Conservation (phyloP, 2,113 vertebrate genomes). For the Aldabrachelys gigantea region DNA sequence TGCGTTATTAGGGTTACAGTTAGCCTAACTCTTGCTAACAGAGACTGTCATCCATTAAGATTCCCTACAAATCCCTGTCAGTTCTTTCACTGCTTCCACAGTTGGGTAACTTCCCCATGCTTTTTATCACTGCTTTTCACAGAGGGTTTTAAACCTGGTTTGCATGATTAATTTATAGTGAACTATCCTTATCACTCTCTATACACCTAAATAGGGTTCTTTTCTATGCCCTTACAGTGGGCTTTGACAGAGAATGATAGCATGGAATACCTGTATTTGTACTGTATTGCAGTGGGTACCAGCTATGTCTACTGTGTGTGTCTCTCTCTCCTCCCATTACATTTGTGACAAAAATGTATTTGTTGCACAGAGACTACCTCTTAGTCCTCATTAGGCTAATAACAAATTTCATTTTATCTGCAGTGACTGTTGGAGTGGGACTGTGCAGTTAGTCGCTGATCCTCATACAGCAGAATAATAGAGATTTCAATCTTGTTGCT, state of each 20-base stretch:
- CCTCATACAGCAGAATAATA: constrained; percentile 11
- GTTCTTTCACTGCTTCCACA: not conserved
- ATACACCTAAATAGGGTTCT: not conserved
- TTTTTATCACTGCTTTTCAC: too few species aligned
- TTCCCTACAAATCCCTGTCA: too few species aligned
- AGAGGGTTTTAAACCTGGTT: not conserved
- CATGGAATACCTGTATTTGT: not conserved
- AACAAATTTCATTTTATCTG: not conserved
- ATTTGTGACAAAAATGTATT: not conserved
- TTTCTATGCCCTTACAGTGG: not conserved
- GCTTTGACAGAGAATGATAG: not conserved
- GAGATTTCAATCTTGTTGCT: constrained; percentile 3
- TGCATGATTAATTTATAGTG: not conserved
- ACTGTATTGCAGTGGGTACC: not conserved
- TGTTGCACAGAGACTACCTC: not conserved
- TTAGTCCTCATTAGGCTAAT: constrained; percentile 26
- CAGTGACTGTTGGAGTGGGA: not conserved
- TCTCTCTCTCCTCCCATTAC: not conserved
- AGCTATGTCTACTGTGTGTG: not conserved
- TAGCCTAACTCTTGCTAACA: too few species aligned
- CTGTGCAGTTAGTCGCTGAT: not conserved
- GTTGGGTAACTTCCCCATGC: not conserved
- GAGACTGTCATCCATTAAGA: too few species aligned
- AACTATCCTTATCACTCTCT: not conserved
- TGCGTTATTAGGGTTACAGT: too few species aligned